Percentiles rank a stretch among this genome's conserved stretches.
These are phyloP conservation scores for Enteromius fasciolatus DNA, from an alignment of 2,797 vertebrate genomes.

Conservation along the genomic window DNA sequence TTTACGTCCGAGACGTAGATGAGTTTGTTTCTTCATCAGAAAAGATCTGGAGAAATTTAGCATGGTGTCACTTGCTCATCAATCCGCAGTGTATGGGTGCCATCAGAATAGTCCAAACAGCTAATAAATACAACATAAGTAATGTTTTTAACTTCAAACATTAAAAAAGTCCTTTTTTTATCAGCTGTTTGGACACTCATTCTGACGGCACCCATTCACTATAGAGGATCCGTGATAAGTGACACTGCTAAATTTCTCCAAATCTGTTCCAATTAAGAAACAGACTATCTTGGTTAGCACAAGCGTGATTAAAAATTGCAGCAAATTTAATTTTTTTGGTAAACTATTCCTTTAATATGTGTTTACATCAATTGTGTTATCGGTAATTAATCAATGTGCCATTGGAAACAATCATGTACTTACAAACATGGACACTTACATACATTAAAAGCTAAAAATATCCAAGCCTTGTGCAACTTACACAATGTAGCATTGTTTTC, in stretches of 20 bases:
- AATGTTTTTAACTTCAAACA: neutral
- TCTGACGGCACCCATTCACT: constrained; percentile 7
- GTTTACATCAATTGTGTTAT: neutral
- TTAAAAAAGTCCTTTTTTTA: neutral
- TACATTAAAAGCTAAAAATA: neutral
- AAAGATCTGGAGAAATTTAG: neutral
- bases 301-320: neutral
- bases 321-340: neutral
- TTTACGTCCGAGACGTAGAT: neutral
- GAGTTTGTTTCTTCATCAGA: neutral
- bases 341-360: neutral
- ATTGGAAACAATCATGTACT: too few species aligned
- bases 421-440: neutral
- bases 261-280: neutral
- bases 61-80: neutral
- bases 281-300: neutral
- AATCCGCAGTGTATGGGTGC: neutral
- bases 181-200: neutral
- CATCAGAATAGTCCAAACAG: neutral
- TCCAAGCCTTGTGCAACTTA: neutral
- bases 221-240: neutral
- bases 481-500: constrained; percentile 2
- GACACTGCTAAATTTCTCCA: neutral
- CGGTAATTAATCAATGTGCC: neutral
- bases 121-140: neutral